Evolutionary conservation across 2,113 vertebrate species (phyloP).

Genomic region (Ursus arctos): DNA sequence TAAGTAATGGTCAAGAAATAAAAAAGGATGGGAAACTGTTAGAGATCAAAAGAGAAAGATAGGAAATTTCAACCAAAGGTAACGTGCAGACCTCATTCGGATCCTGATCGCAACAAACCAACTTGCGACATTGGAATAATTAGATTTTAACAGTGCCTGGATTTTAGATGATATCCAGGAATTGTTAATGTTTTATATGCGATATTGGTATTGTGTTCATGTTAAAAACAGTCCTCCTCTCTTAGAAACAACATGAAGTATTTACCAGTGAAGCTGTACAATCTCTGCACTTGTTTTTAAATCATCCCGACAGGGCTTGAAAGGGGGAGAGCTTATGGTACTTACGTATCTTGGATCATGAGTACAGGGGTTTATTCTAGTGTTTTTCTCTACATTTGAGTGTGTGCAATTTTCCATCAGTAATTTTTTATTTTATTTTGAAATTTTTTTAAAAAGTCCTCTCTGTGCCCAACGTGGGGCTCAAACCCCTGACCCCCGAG

Average conservation of each 20-base stretch:
- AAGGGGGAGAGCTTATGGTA: background rate
- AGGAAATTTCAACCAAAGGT: background rate
- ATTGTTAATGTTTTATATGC: background rate
- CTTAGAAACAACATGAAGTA: background rate
- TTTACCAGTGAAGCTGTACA: background rate
- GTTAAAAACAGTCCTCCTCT: slow-evolving; percentile 24
- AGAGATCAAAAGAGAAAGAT: slow-evolving; percentile 37
- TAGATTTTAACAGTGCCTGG: background rate
- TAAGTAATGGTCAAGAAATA: background rate
- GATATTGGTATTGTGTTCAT: background rate
- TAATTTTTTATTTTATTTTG: background rate
- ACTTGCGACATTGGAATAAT: background rate
- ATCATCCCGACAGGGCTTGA: background rate
- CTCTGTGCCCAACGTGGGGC: background rate
- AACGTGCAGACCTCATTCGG: background rate
- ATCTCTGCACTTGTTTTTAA: background rate
- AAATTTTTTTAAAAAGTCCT: background rate
- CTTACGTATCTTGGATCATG: background rate
- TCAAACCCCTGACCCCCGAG: background rate
- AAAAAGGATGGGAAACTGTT: background rate
- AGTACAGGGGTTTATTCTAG: background rate
- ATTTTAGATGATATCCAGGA: background rate
- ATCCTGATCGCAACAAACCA: slow-evolving; percentile 2
- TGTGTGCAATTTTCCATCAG: background rate
- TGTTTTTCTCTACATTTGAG: background rate